Evolutionary conservation across 2,888 invertebrate genomes (phyloP).

Genomic region (Sinhomidia bicolor): DNA sequence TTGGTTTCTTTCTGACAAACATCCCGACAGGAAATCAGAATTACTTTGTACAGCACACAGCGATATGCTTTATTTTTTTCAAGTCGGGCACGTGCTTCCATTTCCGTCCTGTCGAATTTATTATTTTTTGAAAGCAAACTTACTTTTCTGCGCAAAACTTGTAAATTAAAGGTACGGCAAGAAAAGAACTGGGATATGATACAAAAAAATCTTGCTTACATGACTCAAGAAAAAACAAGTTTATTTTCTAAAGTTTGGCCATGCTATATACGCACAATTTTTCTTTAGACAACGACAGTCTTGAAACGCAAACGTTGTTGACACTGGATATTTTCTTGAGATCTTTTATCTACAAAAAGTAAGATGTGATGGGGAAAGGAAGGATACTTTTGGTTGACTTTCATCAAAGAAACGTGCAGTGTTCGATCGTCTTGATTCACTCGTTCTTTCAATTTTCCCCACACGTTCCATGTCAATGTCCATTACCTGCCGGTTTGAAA

Average conservation of each 20-base stretch:
- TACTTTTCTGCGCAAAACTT: neutral
- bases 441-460: constrained; percentile 20
- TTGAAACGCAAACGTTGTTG: too few species aligned
- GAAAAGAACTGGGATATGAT: neutral
- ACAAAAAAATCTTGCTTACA: neutral
- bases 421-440: neutral
- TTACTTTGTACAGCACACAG: constrained; percentile 33
- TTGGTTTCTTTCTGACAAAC: neutral
- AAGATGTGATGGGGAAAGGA: neutral
- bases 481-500: neutral
- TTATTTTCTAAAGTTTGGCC: too few species aligned
- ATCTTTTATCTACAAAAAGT: too few species aligned
- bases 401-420: neutral
- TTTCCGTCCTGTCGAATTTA: constrained; percentile 38
- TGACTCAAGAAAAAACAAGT: neutral
- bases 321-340: too few species aligned
- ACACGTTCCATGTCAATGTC: constrained; percentile 10
- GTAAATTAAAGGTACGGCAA: constrained; percentile 10
- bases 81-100: constrained; percentile 2
- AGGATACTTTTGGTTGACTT: neutral
- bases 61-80: constrained; percentile 18
- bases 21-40: constrained; percentile 4
- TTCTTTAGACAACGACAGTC: too few species aligned
- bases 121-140: constrained; percentile 24
- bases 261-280: neutral